Evolutionary conservation across 1,140 invertebrate genomes (phyloP).

Genomic region (Drosophila kohkoa): DNA sequence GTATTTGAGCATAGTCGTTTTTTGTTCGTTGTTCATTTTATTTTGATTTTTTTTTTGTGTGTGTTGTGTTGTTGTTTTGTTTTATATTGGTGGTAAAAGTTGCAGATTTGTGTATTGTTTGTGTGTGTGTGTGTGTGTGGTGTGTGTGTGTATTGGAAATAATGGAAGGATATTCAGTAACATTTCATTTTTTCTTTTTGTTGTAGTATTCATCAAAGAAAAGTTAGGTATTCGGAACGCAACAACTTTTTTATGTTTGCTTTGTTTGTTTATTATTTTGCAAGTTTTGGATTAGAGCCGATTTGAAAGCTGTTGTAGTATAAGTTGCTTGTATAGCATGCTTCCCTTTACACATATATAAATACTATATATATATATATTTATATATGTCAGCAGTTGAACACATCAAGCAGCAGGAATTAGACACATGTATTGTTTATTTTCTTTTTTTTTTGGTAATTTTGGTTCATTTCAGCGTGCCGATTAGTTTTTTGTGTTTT

Average conservation of each 20-base stretch:
- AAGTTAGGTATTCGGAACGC: slow-evolving; percentile 69
- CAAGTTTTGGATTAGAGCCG: slow-evolving; percentile 54
- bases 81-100: slow-evolving; percentile 58
- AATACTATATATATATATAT: slow-evolving; percentile 24
- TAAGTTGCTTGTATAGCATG: slow-evolving; percentile 38
- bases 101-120: slow-evolving; percentile 45
- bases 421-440: slow-evolving; percentile 7
- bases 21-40: slow-evolving; percentile 31
- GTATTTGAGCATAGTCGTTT: slow-evolving; percentile 51
- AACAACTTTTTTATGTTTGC: slow-evolving; percentile 52
- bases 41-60: slow-evolving; percentile 34
- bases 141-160: slow-evolving; percentile 70
- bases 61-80: slow-evolving; percentile 43
- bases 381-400: slow-evolving; percentile 22
- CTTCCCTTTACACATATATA: slow-evolving; percentile 38
- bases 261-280: slow-evolving; percentile 22
- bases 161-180: slow-evolving; percentile 84
- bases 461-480: slow-evolving; percentile 50
- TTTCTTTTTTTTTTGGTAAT: slow-evolving; percentile 21
- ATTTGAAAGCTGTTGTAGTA: slow-evolving; percentile 48
- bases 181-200: slow-evolving; percentile 73
- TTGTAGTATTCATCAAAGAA: slow-evolving; percentile 69
- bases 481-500: slow-evolving; percentile 60
- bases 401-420: slow-evolving; percentile 14
- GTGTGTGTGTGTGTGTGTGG: slow-evolving; percentile 49